phyloP scores from a whole-genome alignment of 2,113 vertebrate genomes.

The Haliaeetus leucogaster region DNA sequence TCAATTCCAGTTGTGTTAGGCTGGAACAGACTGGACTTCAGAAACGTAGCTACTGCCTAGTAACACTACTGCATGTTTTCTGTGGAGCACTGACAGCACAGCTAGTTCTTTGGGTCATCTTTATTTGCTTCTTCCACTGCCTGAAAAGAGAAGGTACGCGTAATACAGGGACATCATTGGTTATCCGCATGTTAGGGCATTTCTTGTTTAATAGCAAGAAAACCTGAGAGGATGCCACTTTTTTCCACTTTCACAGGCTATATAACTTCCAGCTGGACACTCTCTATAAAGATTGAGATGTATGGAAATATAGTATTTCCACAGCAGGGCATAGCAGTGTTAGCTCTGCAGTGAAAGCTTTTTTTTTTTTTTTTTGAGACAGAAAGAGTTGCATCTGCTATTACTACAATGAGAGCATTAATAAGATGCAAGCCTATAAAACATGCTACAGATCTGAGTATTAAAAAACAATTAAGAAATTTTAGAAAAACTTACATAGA shows the following conservation, averaged over 20 bases:
- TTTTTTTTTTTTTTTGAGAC: neutral
- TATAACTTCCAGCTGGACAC: neutral
- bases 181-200: neutral
- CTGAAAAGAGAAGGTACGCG: fast-evolving
- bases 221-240: neutral
- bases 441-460: neutral
- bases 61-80: fast-evolving
- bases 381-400: neutral
- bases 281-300: neutral
- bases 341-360: neutral
- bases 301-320: fast-evolving
- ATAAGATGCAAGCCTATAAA: neutral
- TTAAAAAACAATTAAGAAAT: neutral
- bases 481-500: neutral
- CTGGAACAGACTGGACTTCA: fast-evolving
- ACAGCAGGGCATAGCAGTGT: fast-evolving
- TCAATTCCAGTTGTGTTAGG: neutral
- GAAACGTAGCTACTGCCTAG: neutral
- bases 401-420: neutral
- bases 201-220: neutral
- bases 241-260: neutral
- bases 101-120: neutral
- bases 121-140: neutral
- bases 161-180: neutral
- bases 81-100: neutral